These are phyloP conservation scores for Lepus oiostolus DNA, from an alignment of 2,797 vertebrate species.

Conservation along the genomic window DNA sequence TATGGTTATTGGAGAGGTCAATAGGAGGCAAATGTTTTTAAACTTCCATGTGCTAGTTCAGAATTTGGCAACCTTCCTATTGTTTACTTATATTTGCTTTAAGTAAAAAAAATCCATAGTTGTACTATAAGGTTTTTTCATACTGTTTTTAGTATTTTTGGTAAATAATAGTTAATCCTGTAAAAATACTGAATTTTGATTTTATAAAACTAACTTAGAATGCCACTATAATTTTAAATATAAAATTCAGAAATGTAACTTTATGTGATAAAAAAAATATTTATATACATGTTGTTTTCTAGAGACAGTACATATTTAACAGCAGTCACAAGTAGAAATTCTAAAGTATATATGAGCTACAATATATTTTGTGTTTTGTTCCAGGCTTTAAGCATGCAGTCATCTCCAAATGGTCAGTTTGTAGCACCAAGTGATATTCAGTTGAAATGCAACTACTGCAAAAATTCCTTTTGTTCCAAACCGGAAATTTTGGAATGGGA, in stretches of 20 bases:
- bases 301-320: neutral
- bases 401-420: slow-evolving; percentile 94
- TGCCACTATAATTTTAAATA: slow-evolving; percentile 36
- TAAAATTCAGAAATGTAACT: slow-evolving; percentile 51
- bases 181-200: slow-evolving; percentile 11
- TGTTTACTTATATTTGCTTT: slow-evolving; percentile 4
- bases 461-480: slow-evolving; percentile 95
- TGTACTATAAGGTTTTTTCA: slow-evolving; percentile 10
- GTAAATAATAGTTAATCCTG: neutral
- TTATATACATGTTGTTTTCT: slow-evolving; percentile 31
- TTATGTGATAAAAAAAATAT: slow-evolving; percentile 46
- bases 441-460: slow-evolving; percentile 98
- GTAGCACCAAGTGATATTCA: slow-evolving; percentile 92
- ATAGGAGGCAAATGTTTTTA: neutral
- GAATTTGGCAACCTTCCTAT: neutral
- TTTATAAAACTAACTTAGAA: slow-evolving; percentile 1
- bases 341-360: neutral
- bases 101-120: neutral
- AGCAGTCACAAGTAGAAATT: slow-evolving; percentile 19
- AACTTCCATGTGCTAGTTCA: neutral
- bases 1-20: neutral
- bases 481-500: slow-evolving; percentile 98
- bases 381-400: slow-evolving; percentile 94
- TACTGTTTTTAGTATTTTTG: slow-evolving; percentile 21
- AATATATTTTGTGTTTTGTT: slow-evolving; percentile 82